Evolutionary conservation across 1,140 invertebrate species (phyloP).

Genomic region (Arion vulgaris): DNA sequence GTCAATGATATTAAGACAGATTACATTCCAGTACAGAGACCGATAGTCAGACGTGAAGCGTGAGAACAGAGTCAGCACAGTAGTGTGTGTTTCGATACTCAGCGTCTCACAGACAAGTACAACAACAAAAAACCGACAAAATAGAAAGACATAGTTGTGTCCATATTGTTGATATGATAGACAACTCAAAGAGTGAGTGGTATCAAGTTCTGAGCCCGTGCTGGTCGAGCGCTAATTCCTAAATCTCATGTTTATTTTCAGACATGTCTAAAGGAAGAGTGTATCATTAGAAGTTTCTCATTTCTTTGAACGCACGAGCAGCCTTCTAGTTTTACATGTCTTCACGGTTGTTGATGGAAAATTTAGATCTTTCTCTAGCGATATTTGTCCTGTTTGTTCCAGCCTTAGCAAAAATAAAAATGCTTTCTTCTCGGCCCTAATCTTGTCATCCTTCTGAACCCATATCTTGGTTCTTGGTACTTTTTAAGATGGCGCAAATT

Average conservation of each 20-base stretch:
- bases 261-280: background rate
- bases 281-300: background rate
- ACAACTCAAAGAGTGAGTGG: background rate
- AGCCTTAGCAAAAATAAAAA: too few species aligned
- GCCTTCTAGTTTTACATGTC: background rate
- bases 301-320: background rate
- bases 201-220: background rate
- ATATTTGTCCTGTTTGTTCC: background rate
- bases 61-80: background rate
- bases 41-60: background rate
- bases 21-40: background rate
- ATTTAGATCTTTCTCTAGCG: background rate
- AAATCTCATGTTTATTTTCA: background rate
- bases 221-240: background rate
- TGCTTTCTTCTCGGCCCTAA: too few species aligned
- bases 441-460: too few species aligned
- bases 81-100: background rate
- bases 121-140: background rate
- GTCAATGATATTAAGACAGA: background rate
- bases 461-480: too few species aligned
- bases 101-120: background rate
- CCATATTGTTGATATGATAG: background rate
- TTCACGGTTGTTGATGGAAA: background rate
- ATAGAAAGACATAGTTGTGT: background rate
- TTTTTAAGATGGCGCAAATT: too few species aligned